These are phyloP conservation scores for Leucoraja erinaceus DNA, from an alignment of 2,113 vertebrate species.

Conservation along the genomic window DNA sequence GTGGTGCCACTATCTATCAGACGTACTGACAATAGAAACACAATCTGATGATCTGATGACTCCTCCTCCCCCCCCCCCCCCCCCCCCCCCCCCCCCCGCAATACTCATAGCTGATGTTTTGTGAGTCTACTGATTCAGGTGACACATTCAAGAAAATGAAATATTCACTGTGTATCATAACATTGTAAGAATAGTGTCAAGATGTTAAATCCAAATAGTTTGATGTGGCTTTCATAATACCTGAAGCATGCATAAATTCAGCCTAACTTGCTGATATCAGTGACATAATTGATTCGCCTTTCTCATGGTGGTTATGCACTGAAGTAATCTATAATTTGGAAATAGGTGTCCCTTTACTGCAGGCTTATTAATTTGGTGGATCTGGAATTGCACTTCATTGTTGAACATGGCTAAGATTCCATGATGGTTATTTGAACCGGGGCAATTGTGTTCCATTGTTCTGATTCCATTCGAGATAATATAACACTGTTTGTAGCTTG, in stretches of 20 bases:
- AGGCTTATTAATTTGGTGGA: background rate
- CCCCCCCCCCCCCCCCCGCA: too few relatives aligned
- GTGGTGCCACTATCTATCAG: too few relatives aligned
- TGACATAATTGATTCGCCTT: background rate
- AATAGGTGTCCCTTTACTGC: background rate
- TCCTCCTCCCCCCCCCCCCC: too few relatives aligned
- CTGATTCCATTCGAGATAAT: background rate
- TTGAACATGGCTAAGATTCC: background rate
- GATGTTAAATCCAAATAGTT: background rate
- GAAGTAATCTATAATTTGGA: background rate
- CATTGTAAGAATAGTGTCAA: background rate
- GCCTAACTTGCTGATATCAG: background rate
- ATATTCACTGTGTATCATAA: background rate
- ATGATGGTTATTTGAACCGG: background rate
- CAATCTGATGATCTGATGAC: background rate
- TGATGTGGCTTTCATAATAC: background rate
- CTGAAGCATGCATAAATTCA: background rate
- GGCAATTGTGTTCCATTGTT: background rate
- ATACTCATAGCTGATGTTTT: background rate
- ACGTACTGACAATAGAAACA: background rate
- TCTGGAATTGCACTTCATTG: background rate
- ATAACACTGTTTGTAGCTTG: background rate
- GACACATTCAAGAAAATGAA: background rate
- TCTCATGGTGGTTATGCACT: background rate
- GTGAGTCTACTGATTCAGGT: background rate